phyloP scores from a whole-genome alignment of 1,140 invertebrate species.

The Hormaphis cornu region DNA sequence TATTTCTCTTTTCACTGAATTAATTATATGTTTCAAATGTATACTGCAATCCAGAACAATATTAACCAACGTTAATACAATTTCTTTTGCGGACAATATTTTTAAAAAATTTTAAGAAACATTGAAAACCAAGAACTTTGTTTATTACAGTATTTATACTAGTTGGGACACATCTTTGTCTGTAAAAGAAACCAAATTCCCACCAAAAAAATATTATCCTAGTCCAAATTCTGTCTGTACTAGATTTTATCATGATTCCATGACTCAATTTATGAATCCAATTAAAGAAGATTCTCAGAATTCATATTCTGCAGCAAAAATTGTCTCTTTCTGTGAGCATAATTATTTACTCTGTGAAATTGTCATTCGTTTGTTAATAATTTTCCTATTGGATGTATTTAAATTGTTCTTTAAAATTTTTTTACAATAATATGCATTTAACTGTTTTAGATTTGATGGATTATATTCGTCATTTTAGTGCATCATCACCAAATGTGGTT shows the following conservation, averaged over 20 bases:
- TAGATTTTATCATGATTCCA: not conserved
- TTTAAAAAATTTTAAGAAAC: not conserved
- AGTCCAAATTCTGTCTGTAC: not conserved
- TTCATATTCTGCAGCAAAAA: not conserved
- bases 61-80: not conserved
- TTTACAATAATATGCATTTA: no score
- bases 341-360: not conserved
- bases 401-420: no score
- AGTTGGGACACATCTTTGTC: no score
- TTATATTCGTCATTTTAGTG: conserved; percentile 22
- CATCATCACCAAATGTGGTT: conserved; percentile 50
- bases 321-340: not conserved
- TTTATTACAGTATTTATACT: not conserved
- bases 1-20: not conserved
- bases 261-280: not conserved
- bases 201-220: not conserved
- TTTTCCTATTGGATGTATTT: no score
- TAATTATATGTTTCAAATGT: not conserved
- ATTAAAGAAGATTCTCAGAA: not conserved
- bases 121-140: not conserved
- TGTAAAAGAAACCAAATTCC: not conserved
- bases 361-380: no score
- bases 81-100: not conserved
- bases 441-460: conserved; percentile 26
- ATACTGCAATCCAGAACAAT: no score